Percentiles rank a stretch among this genome's conserved stretches.
Evolutionary conservation across 64 coral and sea anemone species (phyloP).

Genomic region (Exaiptasia diaphana): DNA sequence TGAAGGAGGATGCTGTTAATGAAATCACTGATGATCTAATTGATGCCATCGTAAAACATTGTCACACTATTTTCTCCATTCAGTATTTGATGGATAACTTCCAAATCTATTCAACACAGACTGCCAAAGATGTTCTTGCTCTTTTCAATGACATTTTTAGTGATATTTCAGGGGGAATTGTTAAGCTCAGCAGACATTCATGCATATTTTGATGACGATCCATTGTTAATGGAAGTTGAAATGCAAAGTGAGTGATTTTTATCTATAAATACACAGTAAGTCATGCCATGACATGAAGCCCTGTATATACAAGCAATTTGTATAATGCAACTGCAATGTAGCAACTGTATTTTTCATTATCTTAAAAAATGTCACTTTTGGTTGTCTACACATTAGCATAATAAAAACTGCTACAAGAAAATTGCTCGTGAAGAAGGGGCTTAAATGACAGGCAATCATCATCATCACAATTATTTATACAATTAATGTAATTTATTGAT

Average conservation of each 20-base stretch:
- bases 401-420: no score
- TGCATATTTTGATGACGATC: neutral
- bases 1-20: neutral
- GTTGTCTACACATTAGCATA: no score
- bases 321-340: no score
- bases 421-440: no score
- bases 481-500: no score
- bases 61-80: conserved; percentile 12
- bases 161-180: conserved; percentile 24
- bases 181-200: neutral
- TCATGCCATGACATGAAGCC: no score
- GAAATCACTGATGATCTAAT: neutral
- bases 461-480: no score
- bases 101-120: conserved; percentile 1
- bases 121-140: conserved; percentile 1
- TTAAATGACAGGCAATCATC: no score
- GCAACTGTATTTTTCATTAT: no score
- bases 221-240: neutral
- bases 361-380: no score
- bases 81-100: conserved; percentile 38
- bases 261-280: neutral
- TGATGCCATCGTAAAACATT: neutral
- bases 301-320: no score
- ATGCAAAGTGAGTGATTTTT: no score
- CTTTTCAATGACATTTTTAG: conserved; percentile 42